phyloP scores from a whole-genome alignment of 1,140 invertebrate species.

The Apocrypta bakeri region DNA sequence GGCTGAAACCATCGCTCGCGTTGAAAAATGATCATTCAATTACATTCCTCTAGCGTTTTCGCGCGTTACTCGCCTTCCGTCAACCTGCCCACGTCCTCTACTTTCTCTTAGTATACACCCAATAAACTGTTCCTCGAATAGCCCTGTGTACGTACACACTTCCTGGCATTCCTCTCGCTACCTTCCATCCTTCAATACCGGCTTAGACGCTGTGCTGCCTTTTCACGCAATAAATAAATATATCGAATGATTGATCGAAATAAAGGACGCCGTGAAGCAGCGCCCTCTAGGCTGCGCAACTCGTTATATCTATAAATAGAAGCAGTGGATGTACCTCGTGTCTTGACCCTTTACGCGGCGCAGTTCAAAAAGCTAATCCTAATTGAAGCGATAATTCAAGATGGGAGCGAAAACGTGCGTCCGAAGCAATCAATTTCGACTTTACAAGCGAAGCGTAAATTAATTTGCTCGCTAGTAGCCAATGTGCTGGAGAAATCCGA shows the following conservation, averaged over 20 bases:
- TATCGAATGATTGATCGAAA: conserved; percentile 63
- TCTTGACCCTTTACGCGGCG: neutral
- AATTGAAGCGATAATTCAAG: neutral
- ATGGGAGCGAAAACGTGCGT: neutral
- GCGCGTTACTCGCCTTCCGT: conserved; percentile 8
- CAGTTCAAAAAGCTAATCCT: neutral
- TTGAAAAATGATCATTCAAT: conserved; percentile 54
- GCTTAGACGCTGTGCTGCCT: neutral
- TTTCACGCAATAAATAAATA: conserved; percentile 66
- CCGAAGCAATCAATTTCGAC: conserved; percentile 18
- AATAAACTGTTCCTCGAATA: neutral
- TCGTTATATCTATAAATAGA: neutral
- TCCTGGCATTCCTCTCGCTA: neutral
- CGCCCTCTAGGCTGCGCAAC: neutral
- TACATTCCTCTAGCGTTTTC: conserved; percentile 52
- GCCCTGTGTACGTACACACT: neutral
- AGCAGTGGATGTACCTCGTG: no score
- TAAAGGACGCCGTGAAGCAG: neutral
- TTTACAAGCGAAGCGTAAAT: conserved; percentile 20
- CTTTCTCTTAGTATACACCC: conserved; percentile 8
- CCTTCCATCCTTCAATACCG: conserved; percentile 17
- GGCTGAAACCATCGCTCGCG: neutral
- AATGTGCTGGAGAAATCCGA: conserved; percentile 11
- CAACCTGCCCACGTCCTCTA: neutral
- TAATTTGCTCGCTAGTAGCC: neutral